Conservation (phyloP, 1,140 invertebrate genomes). For the Cydia strobilella region DNA sequence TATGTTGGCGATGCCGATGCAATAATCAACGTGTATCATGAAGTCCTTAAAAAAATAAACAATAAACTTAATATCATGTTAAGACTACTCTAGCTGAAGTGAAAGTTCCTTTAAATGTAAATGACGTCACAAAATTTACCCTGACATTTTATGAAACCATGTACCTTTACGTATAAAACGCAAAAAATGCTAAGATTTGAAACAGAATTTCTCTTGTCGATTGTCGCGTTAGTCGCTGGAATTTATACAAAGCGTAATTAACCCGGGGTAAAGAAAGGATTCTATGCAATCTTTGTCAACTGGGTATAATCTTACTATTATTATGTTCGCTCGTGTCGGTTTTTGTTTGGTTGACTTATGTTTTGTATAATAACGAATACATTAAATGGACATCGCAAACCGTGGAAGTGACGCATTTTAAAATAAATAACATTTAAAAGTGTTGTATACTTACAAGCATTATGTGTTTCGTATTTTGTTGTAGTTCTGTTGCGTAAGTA, state of each 20-base stretch:
- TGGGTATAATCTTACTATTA: slow-evolving; percentile 3
- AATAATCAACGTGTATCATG: too few relatives aligned
- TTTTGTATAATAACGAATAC: neutral
- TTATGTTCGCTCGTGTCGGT: neutral
- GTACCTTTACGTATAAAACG: slow-evolving; percentile 13
- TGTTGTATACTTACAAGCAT: neutral
- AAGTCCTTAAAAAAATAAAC: neutral
- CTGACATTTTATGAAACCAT: slow-evolving; percentile 27
- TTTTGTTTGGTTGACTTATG: neutral
- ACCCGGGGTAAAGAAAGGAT: slow-evolving; percentile 27
- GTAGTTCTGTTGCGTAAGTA: slow-evolving; percentile 1
- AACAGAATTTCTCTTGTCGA: slow-evolving; percentile 32
- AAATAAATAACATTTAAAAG: neutral
- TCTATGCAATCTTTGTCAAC: slow-evolving; percentile 33
- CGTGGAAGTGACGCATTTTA: neutral
- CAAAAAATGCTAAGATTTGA: neutral
- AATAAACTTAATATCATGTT: neutral
- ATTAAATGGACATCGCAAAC: too few relatives aligned
- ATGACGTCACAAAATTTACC: slow-evolving; percentile 24
- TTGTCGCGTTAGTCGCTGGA: neutral
- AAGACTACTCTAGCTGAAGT: neutral
- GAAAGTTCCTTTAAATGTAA: slow-evolving; percentile 14
- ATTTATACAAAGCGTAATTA: slow-evolving; percentile 30
- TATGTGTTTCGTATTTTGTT: slow-evolving; percentile 18
- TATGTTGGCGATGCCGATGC: too few relatives aligned